Conservation (phyloP, 2,797 vertebrate species). For the Argyrosomus regius region DNA sequence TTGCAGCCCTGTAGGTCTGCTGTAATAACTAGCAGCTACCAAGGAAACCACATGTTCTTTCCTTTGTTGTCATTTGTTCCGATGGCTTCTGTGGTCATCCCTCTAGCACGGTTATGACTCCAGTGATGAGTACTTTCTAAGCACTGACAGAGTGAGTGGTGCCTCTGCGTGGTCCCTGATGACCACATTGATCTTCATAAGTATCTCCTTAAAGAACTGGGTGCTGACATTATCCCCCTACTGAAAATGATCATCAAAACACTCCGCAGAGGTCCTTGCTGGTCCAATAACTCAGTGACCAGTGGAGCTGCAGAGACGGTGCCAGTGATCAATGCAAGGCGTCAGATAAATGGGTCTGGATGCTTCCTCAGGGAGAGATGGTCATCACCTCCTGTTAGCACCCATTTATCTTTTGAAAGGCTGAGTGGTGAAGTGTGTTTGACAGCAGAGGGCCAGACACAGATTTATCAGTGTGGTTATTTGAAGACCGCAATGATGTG, state of each 20-base stretch:
- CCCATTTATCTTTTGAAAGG: slow-evolving; percentile 22
- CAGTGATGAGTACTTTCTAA: not conserved
- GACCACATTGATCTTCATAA: slow-evolving; percentile 24
- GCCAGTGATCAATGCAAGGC: not conserved
- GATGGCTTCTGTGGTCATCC: not conserved
- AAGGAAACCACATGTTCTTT: not conserved
- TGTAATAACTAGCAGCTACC: not conserved
- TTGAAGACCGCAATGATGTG: not conserved
- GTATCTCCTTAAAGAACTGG: slow-evolving; percentile 28
- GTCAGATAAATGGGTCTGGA: slow-evolving; percentile 12
- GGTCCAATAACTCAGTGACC: slow-evolving; percentile 4
- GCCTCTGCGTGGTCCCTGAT: not conserved
- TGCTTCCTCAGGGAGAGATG: slow-evolving; percentile 32
- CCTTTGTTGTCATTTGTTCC: not conserved
- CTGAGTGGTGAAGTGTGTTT: not conserved
- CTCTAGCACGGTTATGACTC: not conserved
- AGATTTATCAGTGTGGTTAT: not conserved
- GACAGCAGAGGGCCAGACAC: not conserved
- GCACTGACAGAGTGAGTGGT: not conserved
- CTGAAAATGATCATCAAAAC: slow-evolving; percentile 24
- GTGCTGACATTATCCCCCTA: slow-evolving; percentile 1
- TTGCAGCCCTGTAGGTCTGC: not conserved
- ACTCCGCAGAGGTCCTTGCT: not conserved
- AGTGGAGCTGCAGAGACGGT: not conserved
- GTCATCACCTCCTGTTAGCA: not conserved